Conservation (phyloP, 92 coral and sea anemone species). For the Epizoanthus stellaris region DNA sequence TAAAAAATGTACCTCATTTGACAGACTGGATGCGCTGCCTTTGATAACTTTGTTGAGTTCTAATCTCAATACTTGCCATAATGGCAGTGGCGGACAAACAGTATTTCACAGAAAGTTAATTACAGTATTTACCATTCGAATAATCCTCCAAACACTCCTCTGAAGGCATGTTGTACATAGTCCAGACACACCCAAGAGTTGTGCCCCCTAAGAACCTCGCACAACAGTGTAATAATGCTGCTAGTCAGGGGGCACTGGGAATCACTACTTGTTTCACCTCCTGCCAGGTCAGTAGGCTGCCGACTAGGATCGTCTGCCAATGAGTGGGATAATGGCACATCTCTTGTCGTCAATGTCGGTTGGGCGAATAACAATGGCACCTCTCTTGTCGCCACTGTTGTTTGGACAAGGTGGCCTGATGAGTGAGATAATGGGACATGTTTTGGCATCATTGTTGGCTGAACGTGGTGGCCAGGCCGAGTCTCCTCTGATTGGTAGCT, state of each 20-base stretch:
- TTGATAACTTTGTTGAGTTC: too few species aligned
- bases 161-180: conserved; percentile 82
- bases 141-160: conserved; percentile 80
- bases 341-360: neutral
- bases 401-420: too few species aligned
- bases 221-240: conserved; percentile 70
- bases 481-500: too few species aligned
- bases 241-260: conserved; percentile 82
- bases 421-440: too few species aligned
- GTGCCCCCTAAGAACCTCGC: conserved; percentile 82
- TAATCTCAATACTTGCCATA: too few species aligned
- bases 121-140: conserved; percentile 81
- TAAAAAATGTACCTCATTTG: too few species aligned
- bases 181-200: conserved; percentile 89
- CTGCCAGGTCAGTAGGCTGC: conserved; percentile 17
- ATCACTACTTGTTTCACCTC: conserved; percentile 27
- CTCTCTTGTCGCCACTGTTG: neutral
- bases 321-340: conserved; percentile 2
- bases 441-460: too few species aligned
- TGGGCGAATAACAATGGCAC: neutral
- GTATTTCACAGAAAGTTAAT: neutral
- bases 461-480: too few species aligned
- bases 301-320: conserved; percentile 16
- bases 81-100: too few species aligned
- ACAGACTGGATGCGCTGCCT: too few species aligned